These are phyloP conservation scores for Antheraea yamamai DNA, from an alignment of 2,888 invertebrate species.

Conservation along the genomic window DNA sequence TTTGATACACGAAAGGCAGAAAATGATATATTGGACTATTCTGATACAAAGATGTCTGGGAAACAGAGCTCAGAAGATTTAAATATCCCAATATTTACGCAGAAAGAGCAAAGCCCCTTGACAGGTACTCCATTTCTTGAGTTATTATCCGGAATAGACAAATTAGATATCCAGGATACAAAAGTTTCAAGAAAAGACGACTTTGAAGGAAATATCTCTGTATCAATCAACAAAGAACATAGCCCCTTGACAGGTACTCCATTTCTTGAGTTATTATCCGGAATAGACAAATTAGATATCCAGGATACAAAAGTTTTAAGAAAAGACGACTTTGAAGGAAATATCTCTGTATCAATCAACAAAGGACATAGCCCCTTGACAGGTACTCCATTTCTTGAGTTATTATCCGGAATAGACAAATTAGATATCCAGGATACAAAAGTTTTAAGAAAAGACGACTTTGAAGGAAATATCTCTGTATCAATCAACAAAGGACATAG, in stretches of 20 bases:
- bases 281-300: not conserved
- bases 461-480: slow-evolving; percentile 5
- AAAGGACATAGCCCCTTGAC: slow-evolving; percentile 39
- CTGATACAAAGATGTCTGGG: not conserved
- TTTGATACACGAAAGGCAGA: slow-evolving; percentile 32
- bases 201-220: not conserved
- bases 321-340: slow-evolving; percentile 7
- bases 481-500: slow-evolving; percentile 45
- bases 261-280: not conserved
- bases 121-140: not conserved
- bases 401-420: not conserved
- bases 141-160: not conserved
- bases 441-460: not conserved
- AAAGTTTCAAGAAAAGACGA: not conserved
- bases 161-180: not conserved
- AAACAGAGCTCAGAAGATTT: not conserved
- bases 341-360: slow-evolving; percentile 30
- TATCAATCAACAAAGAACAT: slow-evolving; percentile 45
- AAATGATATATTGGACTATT: not conserved
- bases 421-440: not conserved
- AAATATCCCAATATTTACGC: not conserved
- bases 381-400: not conserved
- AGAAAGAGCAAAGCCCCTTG: not conserved
- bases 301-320: not conserved
- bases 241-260: not conserved